Base-by-base conservation (phyloP, 1,140 invertebrate genomes). In the Ridgeia piscesae region DNA sequence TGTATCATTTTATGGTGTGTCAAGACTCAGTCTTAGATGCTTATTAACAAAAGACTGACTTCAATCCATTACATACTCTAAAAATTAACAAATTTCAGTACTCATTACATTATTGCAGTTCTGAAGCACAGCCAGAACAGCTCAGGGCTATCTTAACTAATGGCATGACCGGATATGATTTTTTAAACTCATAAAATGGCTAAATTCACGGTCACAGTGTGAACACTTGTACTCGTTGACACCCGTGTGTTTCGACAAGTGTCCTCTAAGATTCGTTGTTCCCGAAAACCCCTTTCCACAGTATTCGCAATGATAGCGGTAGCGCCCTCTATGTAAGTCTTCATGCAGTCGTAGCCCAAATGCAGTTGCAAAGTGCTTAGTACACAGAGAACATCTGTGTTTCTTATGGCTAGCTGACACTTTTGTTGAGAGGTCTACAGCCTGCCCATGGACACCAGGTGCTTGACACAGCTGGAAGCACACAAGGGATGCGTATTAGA, bases 191-290 rank as follows among this genome's bases (percentile, higher is more conserved):
- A 2, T 31, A 77, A 21, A 17, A 77, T 77, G 97, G 14, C 97
- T 97, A 95, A 98, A 98, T 91, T 96, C 95, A 94, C 97, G 97
- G 1, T 96, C 95, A 94, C 97, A 97, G 93, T 97, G 95, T 95
- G 97, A 96, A 96, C 97, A 97, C 88, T 96, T 95, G 93, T 97
- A 97, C 11, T 97, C 97, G 94, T 96, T 96, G 94, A 97, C 97
- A n/a, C 97, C 97, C 88, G 97, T 97, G 94, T 98, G 97, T 48
- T 97, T 97, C 91, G 92, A 6, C 35, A 92, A 27, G 35, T 92
- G 92, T 42, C 89, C 88, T 35, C 88, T 6, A 21, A 89, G 89
- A 21, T 92, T 88, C 27, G 77, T 89, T 34, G 77, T 92, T 33
- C 89, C 89, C 11, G 77, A 89, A 89, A 88, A 92, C 8, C 92